Percentiles rank a stretch among this genome's conserved stretches.
Conservation (phyloP, 2,113 vertebrate genomes). For the Eretmochelys imbricata region DNA sequence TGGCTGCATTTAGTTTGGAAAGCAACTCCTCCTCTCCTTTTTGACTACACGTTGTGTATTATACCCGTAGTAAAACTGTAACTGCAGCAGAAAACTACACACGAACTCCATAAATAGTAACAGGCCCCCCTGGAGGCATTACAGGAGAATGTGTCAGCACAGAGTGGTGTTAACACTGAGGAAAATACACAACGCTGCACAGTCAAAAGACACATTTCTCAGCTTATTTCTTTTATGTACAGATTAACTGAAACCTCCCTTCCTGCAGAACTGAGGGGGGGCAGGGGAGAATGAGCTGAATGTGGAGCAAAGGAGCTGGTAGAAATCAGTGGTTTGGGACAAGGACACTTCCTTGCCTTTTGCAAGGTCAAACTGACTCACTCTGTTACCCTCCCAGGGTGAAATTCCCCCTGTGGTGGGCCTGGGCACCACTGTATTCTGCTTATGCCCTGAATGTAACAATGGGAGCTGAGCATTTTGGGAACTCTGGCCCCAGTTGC, state of each 20-base stretch:
- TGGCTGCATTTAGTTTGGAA: accelerated
- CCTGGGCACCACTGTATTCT: accelerated
- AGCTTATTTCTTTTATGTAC: neutral
- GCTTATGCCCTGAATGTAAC: accelerated
- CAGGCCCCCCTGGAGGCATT: neutral
- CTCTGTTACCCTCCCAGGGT: accelerated
- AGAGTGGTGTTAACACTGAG: accelerated
- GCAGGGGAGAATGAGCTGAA: neutral
- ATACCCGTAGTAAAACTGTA: neutral
- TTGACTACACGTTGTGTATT: neutral
- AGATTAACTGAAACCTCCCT: neutral
- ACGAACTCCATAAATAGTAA: neutral
- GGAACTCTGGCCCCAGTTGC: neutral
- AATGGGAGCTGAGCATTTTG: neutral
- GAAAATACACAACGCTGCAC: neutral
- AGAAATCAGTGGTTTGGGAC: neutral
- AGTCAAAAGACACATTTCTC: neutral
- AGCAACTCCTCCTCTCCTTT: neutral
- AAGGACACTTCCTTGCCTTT: neutral
- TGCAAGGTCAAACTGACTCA: neutral
- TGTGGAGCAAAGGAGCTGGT: neutral
- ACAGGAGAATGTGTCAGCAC: neutral
- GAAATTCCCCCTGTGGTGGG: neutral
- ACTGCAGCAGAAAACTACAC: neutral
- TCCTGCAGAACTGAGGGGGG: neutral